Percentiles rank a stretch among this genome's conserved stretches.
These are phyloP conservation scores for Drosophila novamexicana DNA, from an alignment of 1,140 invertebrate genomes.

Conservation along the genomic window DNA sequence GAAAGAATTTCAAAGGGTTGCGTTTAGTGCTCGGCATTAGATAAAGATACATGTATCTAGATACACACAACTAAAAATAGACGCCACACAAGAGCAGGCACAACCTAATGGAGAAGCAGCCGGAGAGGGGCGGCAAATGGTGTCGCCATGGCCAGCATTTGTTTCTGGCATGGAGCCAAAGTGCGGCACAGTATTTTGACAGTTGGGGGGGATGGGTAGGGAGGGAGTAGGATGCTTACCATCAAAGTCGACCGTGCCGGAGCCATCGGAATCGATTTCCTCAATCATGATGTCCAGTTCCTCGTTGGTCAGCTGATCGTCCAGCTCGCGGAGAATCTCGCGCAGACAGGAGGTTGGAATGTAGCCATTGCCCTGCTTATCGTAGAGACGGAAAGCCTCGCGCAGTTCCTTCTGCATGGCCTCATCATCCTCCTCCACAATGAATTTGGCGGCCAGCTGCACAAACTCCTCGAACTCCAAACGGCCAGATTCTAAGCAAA, in stretches of 20 bases:
- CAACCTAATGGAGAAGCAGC: not conserved
- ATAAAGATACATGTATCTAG: not conserved
- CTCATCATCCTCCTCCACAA: conserved; percentile 97
- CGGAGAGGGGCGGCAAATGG: not conserved
- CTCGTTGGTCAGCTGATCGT: conserved; percentile 95
- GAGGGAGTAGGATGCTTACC: conserved; percentile 83
- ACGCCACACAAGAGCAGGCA: conserved; percentile 21
- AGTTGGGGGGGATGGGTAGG: conserved; percentile 1
- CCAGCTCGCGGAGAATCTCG: conserved; percentile 95
- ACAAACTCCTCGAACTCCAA: conserved; percentile 98
- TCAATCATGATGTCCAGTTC: conserved; percentile 98
- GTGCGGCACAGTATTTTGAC: conserved; percentile 34
- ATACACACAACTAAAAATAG: conserved; percentile 34
- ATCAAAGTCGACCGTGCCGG: conserved; percentile 89
- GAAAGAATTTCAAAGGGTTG: conserved; percentile 29
- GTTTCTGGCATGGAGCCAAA: conserved; percentile 40
- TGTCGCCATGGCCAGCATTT: conserved; percentile 33
- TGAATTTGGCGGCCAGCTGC: conserved; percentile 96
- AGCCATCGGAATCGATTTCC: conserved; percentile 98
- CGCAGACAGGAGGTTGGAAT: conserved; percentile 96
- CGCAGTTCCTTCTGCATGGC: conserved; percentile 96
- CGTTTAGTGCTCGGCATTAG: conserved; percentile 19
- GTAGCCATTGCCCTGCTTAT: conserved; percentile 96
- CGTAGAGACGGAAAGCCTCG: conserved; percentile 96
- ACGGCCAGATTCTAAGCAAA: conserved; percentile 92